Conservation (phyloP, 2,888 invertebrate genomes). For the Strigamia crassipes region DNA sequence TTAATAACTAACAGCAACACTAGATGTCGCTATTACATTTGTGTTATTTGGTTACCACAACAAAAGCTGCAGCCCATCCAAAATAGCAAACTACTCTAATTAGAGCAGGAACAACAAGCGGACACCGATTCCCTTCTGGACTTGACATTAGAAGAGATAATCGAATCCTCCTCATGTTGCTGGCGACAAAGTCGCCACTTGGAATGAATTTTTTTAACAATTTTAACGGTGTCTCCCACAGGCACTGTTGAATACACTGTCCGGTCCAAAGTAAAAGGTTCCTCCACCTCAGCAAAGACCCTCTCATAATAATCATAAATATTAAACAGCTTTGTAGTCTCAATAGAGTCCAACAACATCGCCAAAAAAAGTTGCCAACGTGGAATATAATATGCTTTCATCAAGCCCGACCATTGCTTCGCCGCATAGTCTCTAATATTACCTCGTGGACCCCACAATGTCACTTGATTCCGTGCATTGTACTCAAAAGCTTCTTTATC, state of each 20-base stretch:
- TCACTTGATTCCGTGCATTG: constrained; percentile 90
- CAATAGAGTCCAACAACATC: constrained; percentile 65
- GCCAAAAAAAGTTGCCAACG: constrained; percentile 75
- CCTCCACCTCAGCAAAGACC: constrained; percentile 68
- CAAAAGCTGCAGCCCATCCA: too few species aligned
- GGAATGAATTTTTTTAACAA: constrained; percentile 24
- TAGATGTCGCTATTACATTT: too few species aligned
- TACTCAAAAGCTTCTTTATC: constrained; percentile 68
- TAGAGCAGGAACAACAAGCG: too few species aligned
- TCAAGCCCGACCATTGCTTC: constrained; percentile 84
- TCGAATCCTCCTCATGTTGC: too few species aligned
- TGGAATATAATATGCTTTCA: constrained; percentile 65
- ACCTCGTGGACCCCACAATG: constrained; percentile 89
- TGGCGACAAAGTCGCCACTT: constrained; percentile 49
- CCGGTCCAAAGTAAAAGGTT: constrained; percentile 66
- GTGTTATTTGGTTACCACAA: too few species aligned
- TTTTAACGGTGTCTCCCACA: constrained; percentile 51
- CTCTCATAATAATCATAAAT: constrained; percentile 64
- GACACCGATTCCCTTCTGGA: too few species aligned
- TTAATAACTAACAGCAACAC: too few species aligned
- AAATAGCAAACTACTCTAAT: too few species aligned
- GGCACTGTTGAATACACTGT: constrained; percentile 52
- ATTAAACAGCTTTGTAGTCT: constrained; percentile 65
- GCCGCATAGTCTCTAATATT: constrained; percentile 90
- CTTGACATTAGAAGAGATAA: too few species aligned